Conservation (phyloP, 2,113 vertebrate genomes). For the Dipodomys ordii region DNA sequence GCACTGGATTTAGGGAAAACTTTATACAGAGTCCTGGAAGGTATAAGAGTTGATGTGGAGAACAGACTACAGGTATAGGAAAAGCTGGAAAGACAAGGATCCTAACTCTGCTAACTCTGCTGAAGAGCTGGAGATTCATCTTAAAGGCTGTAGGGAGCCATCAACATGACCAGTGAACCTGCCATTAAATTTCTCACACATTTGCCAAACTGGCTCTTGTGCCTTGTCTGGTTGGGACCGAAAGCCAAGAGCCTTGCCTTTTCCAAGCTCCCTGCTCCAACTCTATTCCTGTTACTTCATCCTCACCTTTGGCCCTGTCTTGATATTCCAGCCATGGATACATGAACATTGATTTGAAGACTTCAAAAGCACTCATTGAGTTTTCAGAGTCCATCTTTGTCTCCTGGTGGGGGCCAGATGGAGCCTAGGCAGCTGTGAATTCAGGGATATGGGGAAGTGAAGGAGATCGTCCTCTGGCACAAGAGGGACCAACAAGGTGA, state of each 20-base stretch:
- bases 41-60: background rate
- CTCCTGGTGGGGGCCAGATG: background rate
- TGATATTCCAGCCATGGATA: constrained; percentile 71
- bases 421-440: background rate
- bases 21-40: background rate
- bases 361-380: background rate
- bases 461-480: background rate
- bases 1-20: background rate
- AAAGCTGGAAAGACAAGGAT: background rate
- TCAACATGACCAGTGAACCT: background rate
- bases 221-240: background rate
- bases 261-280: background rate
- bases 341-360: constrained; percentile 7
- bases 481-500: background rate
- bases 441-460: background rate
- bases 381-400: constrained; percentile 23
- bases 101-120: background rate
- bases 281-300: background rate
- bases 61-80: background rate
- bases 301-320: constrained; percentile 69
- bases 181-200: background rate
- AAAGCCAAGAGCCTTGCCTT: background rate
- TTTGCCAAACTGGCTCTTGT: background rate
- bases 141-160: background rate
- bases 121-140: constrained; percentile 12